Evolutionary conservation across 2,888 invertebrate genomes (phyloP), one percentile per base, ranked within the genome.

Genomic region (Clistopyga incitator): DNA sequence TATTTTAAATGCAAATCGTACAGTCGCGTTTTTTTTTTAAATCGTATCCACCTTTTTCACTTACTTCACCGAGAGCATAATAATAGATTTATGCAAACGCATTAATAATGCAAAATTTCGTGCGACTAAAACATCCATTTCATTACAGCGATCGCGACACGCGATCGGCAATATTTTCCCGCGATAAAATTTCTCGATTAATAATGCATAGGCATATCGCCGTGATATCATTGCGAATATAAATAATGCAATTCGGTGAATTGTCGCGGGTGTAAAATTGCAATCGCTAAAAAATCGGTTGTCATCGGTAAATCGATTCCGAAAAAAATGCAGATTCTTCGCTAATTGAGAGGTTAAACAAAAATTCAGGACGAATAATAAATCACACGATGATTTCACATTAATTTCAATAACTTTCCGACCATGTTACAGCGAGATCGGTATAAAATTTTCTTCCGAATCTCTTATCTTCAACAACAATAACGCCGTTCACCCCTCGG

Each of bases 1-100:
- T 6, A n/a, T 84, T 84, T 4, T 11, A 23, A 38, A 87, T 88
- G 72, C 1, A 84, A 86, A n/a, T n/a, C n/a, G n/a, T n/a, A n/a
- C n/a, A n/a, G n/a, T 59, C n/a, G 4, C 59, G 29, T 29, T 70
- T 3, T 15, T 11, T 18, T 29, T 29, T 29, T 4, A 2, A 34
- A 10, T 50, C 1, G 13, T 20, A 6, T 8, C 13, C 13, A 18
- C 6, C 52, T 38, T 20, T 6, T 13, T 11, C 38, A 34, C 20
- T 13, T 18, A 20, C 13, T 10, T 20, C 38, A 54, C 11, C 2
- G 10, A 20, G 3, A 52, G 34, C 3, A 34, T 50, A 38, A 34
- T 70, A 10, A 25, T 54, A 54, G 13, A 38, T 23, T 25, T 54
- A 54, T 52, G 34, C 13, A 20, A 52, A 50, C 3, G 34, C 15